Percentiles rank a stretch among this genome's conserved stretches.
Evolutionary conservation across 2,888 invertebrate species (phyloP).

Genomic region (Notodonta dromedarius): DNA sequence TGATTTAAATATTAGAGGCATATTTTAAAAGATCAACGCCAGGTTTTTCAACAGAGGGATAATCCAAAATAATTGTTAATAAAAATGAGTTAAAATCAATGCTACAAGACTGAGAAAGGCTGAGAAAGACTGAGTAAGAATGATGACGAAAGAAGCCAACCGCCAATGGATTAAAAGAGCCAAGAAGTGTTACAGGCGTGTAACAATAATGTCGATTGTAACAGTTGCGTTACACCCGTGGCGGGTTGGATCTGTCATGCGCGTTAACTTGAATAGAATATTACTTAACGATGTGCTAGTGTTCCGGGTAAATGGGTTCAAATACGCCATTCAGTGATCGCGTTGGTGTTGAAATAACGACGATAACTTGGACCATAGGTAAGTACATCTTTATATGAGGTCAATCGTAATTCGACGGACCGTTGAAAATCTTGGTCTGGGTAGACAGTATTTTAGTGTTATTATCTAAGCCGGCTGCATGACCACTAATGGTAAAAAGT

Average conservation of each 20-base stretch:
- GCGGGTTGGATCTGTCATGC: slow-evolving; percentile 3
- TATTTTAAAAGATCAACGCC: no score
- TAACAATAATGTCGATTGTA: slow-evolving; percentile 8
- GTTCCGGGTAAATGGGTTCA: slow-evolving; percentile 6
- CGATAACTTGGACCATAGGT: not conserved
- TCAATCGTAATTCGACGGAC: not conserved
- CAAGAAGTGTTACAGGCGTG: not conserved
- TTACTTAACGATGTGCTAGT: slow-evolving; percentile 4
- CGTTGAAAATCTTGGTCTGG: not conserved
- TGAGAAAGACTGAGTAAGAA: not conserved
- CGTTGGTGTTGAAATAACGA: not conserved
- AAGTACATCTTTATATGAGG: not conserved
- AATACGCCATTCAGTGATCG: not conserved
- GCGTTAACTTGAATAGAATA: slow-evolving; percentile 5
- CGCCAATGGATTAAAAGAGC: not conserved
- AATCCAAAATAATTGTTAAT: no score
- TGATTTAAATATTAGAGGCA: no score
- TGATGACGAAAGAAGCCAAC: not conserved
- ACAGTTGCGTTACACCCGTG: slow-evolving; percentile 1
- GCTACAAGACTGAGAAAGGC: not conserved
- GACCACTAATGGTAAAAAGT: no score
- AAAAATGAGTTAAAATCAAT: no score
- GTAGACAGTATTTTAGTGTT: no score
- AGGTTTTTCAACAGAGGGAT: no score
- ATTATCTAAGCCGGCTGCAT: no score